Percentiles rank a stretch among this genome's conserved stretches.
Evolutionary conservation across 2,113 vertebrate genomes (phyloP).

Genomic region (Oxyruncus cristatus): DNA sequence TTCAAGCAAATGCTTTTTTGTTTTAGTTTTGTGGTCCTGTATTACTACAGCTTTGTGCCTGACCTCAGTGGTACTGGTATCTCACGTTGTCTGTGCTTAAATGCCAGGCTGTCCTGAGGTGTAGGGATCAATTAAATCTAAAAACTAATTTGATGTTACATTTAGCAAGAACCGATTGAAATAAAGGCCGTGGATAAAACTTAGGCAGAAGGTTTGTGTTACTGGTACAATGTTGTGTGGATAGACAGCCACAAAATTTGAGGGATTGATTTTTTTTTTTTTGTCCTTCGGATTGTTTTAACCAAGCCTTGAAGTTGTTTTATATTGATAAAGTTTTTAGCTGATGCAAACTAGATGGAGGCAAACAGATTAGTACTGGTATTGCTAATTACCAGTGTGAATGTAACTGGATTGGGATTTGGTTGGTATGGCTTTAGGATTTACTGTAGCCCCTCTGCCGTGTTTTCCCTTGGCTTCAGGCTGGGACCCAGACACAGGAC

Average conservation of each 20-base stretch:
- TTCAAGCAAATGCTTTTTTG: neutral
- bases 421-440: neutral
- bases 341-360: neutral
- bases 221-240: neutral
- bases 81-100: neutral
- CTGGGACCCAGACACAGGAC: neutral
- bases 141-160: neutral
- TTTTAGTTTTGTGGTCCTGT: neutral
- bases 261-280: neutral
- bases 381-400: neutral
- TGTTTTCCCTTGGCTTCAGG: neutral
- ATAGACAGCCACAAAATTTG: neutral
- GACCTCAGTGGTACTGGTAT: neutral
- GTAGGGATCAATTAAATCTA: neutral
- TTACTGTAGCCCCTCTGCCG: neutral
- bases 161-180: neutral
- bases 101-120: neutral
- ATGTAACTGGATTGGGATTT: no score
- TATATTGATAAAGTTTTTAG: neutral
- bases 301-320: neutral
- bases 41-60: neutral
- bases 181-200: neutral
- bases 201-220: neutral
- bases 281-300: neutral
- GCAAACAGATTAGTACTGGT: neutral